Evolutionary conservation across 2,797 vertebrate genomes (phyloP).

Genomic region (Graptemys geographica): DNA sequence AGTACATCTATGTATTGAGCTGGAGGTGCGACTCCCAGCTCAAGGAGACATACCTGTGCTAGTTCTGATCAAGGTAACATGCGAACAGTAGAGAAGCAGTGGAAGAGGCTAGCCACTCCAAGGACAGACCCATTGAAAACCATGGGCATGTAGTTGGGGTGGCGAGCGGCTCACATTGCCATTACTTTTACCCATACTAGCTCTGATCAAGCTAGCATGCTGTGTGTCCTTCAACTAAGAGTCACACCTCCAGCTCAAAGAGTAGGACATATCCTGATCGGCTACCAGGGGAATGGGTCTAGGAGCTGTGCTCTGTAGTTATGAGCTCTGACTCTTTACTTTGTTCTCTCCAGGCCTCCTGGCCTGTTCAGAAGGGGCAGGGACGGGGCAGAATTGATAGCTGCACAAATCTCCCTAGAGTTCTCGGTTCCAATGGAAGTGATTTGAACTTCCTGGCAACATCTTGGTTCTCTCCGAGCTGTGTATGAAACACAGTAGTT

Average conservation of each 20-base stretch:
- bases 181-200: background rate
- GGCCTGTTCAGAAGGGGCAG: background rate
- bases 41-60: fast-evolving
- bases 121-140: background rate
- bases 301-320: background rate
- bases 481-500: background rate
- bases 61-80: background rate
- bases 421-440: background rate
- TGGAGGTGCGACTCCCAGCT: background rate
- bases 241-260: background rate
- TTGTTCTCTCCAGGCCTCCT: background rate
- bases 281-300: too few species aligned
- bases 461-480: background rate
- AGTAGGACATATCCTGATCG: too few species aligned
- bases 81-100: background rate
- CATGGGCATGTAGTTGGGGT: background rate
- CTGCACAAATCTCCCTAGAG: background rate
- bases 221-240: background rate
- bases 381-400: background rate
- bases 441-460: background rate
- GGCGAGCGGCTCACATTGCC: background rate
- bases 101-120: background rate
- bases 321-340: background rate
- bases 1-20: background rate
- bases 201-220: background rate